phyloP scores from a whole-genome alignment of 2,797 vertebrate species.

The Myotis findleyi region DNA sequence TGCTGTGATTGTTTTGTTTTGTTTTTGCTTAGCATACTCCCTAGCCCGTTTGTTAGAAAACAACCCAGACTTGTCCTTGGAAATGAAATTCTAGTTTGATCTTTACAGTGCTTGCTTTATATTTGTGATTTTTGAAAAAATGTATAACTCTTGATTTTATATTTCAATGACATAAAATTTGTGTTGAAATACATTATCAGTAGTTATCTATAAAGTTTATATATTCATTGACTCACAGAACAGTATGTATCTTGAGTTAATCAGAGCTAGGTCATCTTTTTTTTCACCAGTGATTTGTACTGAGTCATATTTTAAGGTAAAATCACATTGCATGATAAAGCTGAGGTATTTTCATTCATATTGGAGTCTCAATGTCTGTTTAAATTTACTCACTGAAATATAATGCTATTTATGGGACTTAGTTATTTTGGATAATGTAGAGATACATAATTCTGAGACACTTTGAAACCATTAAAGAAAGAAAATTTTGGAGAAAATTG shows the following conservation, averaged over 20 bases:
- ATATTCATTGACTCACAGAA: background rate
- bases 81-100: slow-evolving; percentile 42
- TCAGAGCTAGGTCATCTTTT: background rate
- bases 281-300: background rate
- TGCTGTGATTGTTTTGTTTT: background rate
- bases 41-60: background rate
- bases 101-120: background rate
- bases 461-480: background rate
- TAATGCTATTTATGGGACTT: background rate
- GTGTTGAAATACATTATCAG: slow-evolving; percentile 8
- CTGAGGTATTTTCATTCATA: slow-evolving; percentile 8
- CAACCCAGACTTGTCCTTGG: background rate
- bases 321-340: background rate
- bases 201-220: background rate
- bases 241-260: background rate
- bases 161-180: background rate
- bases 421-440: background rate
- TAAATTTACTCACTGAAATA: background rate
- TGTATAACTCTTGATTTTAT: background rate
- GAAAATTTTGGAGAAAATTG: background rate
- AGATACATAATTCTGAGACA: background rate
- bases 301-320: slow-evolving; percentile 27
- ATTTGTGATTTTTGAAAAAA: background rate
- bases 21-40: background rate
- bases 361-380: background rate